These are phyloP conservation scores for Abrostola tripartita DNA, from an alignment of 2,888 invertebrate species.

Conservation along the genomic window DNA sequence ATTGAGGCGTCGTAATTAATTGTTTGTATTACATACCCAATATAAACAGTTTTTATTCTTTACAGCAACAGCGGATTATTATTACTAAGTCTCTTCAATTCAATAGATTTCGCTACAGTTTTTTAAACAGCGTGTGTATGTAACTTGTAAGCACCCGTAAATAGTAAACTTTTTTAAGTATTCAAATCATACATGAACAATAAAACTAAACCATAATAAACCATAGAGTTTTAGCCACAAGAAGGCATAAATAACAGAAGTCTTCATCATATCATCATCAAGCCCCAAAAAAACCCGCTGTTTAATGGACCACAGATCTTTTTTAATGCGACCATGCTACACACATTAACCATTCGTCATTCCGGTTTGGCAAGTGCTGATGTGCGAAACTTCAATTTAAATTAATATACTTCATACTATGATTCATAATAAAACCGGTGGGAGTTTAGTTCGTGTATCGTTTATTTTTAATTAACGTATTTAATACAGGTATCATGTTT, in stretches of 20 bases:
- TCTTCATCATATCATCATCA: conserved; percentile 5
- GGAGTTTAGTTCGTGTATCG: conserved; percentile 40
- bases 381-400: conserved; percentile 52
- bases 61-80: no score
- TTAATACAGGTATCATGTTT: conserved; percentile 20
- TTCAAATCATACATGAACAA: not conserved
- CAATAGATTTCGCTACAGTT: no score
- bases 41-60: no score
- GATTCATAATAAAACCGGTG: conserved; percentile 46
- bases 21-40: no score
- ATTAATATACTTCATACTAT: conserved; percentile 47
- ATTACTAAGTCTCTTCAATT: no score
- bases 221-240: not conserved
- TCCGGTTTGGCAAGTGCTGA: conserved; percentile 57
- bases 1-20: no score
- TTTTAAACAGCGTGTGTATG: no score
- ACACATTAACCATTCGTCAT: conserved; percentile 46
- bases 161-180: no score
- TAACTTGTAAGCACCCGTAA: no score
- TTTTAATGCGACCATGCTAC: conserved; percentile 17
- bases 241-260: conserved; percentile 4
- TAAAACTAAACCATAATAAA: not conserved
- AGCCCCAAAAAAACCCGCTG: conserved; percentile 9
- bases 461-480: conserved; percentile 43
- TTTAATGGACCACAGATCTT: conserved; percentile 28